Evolutionary conservation across 2,797 vertebrate genomes (phyloP).

Genomic region (Chiroxiphia lanceolata): DNA sequence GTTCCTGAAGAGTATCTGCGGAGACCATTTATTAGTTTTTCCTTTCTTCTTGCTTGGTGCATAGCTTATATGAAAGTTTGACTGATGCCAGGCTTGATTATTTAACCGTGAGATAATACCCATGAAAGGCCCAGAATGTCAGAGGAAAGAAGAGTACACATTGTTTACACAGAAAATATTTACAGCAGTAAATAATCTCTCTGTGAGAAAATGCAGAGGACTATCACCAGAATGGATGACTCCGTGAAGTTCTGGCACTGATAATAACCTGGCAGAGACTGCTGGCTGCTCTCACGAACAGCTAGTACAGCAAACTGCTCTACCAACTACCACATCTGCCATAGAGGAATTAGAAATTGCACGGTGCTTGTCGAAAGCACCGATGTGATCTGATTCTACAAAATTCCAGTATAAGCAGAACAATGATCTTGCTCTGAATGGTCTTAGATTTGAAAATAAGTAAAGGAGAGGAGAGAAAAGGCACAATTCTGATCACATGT

Average conservation of each 20-base stretch:
- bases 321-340: accelerated
- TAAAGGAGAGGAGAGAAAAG: background rate
- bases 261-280: background rate
- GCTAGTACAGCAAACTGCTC: background rate
- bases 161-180: background rate
- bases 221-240: background rate
- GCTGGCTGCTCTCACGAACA: background rate
- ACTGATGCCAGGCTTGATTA: background rate
- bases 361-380: background rate
- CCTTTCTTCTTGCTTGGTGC: background rate
- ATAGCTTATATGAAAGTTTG: background rate
- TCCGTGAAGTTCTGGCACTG: background rate
- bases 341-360: accelerated
- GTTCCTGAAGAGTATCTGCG: background rate
- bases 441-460: background rate
- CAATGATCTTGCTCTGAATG: background rate
- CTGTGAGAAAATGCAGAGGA: background rate
- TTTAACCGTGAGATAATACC: background rate
- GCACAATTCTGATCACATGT: background rate
- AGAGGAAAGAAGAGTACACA: background rate
- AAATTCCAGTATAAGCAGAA: background rate
- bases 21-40: background rate
- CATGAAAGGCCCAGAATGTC: background rate
- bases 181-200: background rate
- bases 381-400: background rate